Base-by-base conservation (phyloP, 2,888 invertebrate species). In the Agrotis segetum region DNA sequence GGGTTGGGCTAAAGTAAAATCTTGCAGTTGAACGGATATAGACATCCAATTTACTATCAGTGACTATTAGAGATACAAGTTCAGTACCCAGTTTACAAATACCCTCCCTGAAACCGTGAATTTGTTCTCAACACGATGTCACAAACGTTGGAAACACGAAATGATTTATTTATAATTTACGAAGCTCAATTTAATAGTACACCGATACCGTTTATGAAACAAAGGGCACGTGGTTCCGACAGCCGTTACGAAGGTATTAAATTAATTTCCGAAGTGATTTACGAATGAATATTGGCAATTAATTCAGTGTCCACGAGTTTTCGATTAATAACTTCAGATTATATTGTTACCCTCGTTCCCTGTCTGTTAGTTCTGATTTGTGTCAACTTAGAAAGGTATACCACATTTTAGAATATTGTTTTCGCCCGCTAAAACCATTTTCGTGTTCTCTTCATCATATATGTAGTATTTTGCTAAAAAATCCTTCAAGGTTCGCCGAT, bases 401-500 rank as follows among this genome's bases (percentile, higher is more conserved):
- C 49, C 24, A 40, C 19, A 64, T 64, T 78, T 70, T 44, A 55
- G 34, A 55, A 59, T 58, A 77, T 68, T 64, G 19, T 64, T 64
- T 53, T 14, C 2, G 34, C 47, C 21, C 46, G 49, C 47, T 67
- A 62, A 69, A 74, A 82, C 66, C 52, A 19, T 72, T 77, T 76
- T 81, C 79, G 67, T 72, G 70, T 74, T 63, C 58, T 24, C 14
- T 66, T 69, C 24, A 56, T 40, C 24, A 56, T 40, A 40, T 40
- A 56, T 40, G 24, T 40, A 34, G 46, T 64, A 49, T 83, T 81
- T 85, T 79, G 79, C n/a, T n/a, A n/a, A 73, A 77, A 82, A 83
- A 85, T 81, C 61, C 65, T 88, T 85, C 82, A 76, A 76, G 87
- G 87, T 85, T 86, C 85, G 84, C 83, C 84, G 84, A 80, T 63